Conservation (phyloP, 64 coral and sea anemone species). For the Pachyseris speciosa region DNA sequence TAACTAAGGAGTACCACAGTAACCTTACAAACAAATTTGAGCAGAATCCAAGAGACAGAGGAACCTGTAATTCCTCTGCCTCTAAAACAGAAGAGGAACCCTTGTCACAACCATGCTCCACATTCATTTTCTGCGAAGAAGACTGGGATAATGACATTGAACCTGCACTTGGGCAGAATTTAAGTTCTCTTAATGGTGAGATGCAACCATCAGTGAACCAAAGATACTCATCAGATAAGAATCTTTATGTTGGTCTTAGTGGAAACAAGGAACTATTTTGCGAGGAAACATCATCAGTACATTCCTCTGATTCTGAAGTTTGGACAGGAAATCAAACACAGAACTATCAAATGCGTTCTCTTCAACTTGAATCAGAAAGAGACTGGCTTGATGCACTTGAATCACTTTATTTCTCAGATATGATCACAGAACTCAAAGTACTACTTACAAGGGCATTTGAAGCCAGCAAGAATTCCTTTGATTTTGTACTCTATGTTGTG, state of each 20-base stretch:
- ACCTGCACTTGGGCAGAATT: too few relatives aligned
- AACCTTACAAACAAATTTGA: too few relatives aligned
- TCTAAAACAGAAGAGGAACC: background rate
- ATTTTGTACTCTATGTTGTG: slow-evolving; percentile 82
- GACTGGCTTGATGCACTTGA: slow-evolving; percentile 85
- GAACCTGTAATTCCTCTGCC: background rate
- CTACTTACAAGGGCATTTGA: slow-evolving; percentile 64
- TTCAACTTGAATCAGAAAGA: slow-evolving; percentile 51
- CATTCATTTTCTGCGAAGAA: background rate
- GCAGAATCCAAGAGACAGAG: background rate
- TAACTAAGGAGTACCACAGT: too few relatives aligned
- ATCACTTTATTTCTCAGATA: slow-evolving; percentile 63
- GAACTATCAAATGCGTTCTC: background rate
- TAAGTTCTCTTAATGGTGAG: background rate
- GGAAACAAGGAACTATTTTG: background rate
- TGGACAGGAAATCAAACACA: background rate
- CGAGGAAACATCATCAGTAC: slow-evolving; percentile 25
- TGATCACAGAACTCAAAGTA: slow-evolving; percentile 59
- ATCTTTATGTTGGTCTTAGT: background rate
- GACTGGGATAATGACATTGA: slow-evolving; percentile 41
- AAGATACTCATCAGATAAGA: background rate
- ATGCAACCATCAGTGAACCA: background rate
- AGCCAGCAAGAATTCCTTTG: slow-evolving; percentile 55
- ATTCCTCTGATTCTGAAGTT: slow-evolving; percentile 2
- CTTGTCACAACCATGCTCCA: too few relatives aligned